Evolutionary conservation across 2,888 invertebrate genomes (phyloP).

Genomic region (Mantis religiosa): DNA sequence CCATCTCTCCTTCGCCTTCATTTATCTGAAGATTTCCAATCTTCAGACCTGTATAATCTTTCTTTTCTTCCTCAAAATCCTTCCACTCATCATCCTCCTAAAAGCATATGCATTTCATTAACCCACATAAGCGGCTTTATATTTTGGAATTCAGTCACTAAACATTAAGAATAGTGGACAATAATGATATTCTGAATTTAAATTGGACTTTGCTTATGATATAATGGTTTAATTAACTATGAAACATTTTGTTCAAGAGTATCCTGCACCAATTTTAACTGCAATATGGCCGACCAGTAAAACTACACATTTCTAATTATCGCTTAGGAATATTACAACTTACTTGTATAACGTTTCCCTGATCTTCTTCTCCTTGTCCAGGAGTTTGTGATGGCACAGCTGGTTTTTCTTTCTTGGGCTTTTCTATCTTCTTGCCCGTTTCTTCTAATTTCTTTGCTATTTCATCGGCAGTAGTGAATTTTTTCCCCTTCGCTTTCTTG

Average conservation of each 20-base stretch:
- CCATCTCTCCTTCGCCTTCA: slow-evolving; percentile 17
- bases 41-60: too few species aligned
- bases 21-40: too few species aligned
- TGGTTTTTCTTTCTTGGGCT: too few species aligned
- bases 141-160: neutral
- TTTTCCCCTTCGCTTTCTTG: too few species aligned
- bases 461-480: too few species aligned
- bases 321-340: slow-evolving; percentile 15
- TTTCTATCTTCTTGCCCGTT: slow-evolving; percentile 40
- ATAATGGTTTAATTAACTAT: neutral
- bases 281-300: neutral
- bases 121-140: neutral
- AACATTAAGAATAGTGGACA: neutral
- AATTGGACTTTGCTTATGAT: neutral
- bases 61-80: too few species aligned
- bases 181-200: neutral
- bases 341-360: slow-evolving; percentile 35
- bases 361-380: slow-evolving; percentile 39
- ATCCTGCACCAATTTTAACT: neutral
- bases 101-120: slow-evolving; percentile 27
- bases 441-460: too few species aligned
- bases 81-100: slow-evolving; percentile 45
- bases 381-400: too few species aligned
- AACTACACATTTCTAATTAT: neutral
- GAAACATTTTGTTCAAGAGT: neutral